Evolutionary conservation across 2,113 vertebrate genomes (phyloP).

Genomic region (Mustela lutreola): DNA sequence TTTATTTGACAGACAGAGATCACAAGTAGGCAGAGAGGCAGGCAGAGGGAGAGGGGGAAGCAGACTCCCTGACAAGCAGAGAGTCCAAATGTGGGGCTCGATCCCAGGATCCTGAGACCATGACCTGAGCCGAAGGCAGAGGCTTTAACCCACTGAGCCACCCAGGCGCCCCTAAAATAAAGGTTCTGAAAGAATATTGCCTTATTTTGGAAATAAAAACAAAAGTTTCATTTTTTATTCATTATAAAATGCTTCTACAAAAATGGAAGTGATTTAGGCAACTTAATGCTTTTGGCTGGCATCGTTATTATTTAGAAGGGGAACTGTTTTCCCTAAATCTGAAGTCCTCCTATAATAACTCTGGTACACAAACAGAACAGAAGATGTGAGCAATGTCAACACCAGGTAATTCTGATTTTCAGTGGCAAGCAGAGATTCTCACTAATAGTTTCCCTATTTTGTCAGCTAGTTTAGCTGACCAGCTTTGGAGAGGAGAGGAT

Average conservation of each 20-base stretch:
- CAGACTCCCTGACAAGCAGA: too few relatives aligned
- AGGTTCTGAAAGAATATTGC: not conserved
- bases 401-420: constrained; percentile 23
- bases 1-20: too few relatives aligned
- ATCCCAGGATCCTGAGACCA: too few relatives aligned
- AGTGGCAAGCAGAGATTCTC: not conserved
- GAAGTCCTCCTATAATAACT: not conserved
- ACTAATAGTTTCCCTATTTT: not conserved
- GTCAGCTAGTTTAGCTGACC: not conserved
- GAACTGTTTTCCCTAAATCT: constrained; percentile 8
- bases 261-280: constrained; percentile 12
- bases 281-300: not conserved
- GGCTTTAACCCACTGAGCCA: too few relatives aligned
- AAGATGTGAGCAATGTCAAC: not conserved
- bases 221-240: not conserved
- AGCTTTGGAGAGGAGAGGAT: not conserved
- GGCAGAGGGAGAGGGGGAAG: too few relatives aligned
- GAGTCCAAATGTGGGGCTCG: too few relatives aligned
- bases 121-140: too few relatives aligned
- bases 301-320: constrained; percentile 3
- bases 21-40: too few relatives aligned
- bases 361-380: not conserved
- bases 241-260: not conserved
- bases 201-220: constrained; percentile 36
- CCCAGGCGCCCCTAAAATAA: not conserved